A percentile compares a stretch with the other conserved stretches of the same genome.
These are phyloP conservation scores for Takifugu rubripes DNA, from an alignment of 2,797 vertebrate species.

Conservation along the genomic window DNA sequence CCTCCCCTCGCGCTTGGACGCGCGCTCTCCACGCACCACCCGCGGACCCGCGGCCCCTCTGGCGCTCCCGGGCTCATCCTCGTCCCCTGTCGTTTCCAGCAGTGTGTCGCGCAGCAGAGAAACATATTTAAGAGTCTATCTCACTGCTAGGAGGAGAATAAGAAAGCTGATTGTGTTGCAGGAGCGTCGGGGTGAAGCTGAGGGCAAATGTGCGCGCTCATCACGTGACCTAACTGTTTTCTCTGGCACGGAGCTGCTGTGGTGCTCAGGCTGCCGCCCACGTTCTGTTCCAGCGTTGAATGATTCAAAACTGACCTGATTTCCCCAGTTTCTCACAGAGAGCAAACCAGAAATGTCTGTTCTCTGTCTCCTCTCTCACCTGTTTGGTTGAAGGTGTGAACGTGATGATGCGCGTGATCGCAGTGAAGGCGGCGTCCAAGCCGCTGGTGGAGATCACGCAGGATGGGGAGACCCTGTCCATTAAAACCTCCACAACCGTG, in stretches of 20 bases:
- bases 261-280: too few species aligned
- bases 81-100: conserved; percentile 22
- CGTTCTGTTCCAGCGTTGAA: too few species aligned
- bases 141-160: background rate
- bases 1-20: conserved; percentile 55
- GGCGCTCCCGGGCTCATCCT: background rate
- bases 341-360: too few species aligned
- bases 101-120: conserved; percentile 4
- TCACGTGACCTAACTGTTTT: conserved; percentile 63
- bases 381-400: conserved; percentile 77
- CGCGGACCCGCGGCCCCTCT: conserved; percentile 44
- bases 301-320: too few species aligned
- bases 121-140: background rate
- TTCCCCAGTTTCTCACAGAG: too few species aligned
- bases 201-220: conserved; percentile 50
- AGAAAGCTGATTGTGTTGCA: conserved; percentile 2
- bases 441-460: conserved; percentile 90
- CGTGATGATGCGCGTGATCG: conserved; percentile 88
- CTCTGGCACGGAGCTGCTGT: conserved; percentile 18
- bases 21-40: conserved; percentile 60
- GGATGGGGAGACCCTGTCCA: conserved; percentile 85
- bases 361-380: background rate
- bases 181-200: conserved; percentile 23
- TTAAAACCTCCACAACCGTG: conserved; percentile 87
- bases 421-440: conserved; percentile 87